phyloP scores from a whole-genome alignment of 2,888 invertebrate genomes.

The Ethmia dodecea region DNA sequence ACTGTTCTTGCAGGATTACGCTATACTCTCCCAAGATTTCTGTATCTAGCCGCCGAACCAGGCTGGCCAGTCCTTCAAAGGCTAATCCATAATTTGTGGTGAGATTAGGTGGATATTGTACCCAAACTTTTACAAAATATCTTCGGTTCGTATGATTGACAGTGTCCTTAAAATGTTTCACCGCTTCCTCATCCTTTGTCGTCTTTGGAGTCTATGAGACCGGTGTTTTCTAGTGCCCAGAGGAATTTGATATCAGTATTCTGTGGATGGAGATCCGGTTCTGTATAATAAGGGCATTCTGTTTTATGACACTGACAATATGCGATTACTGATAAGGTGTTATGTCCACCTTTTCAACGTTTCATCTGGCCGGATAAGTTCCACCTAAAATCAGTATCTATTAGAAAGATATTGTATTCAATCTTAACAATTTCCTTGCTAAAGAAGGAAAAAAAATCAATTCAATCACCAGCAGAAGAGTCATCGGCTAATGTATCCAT shows the following conservation, averaged over 20 bases:
- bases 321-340: neutral
- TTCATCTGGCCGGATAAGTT: slow-evolving; percentile 11
- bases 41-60: slow-evolving; percentile 8
- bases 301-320: neutral
- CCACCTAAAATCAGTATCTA: slow-evolving; percentile 21
- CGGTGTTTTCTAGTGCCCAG: too few relatives aligned
- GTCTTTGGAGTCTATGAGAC: too few relatives aligned
- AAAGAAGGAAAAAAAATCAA: slow-evolving; percentile 17
- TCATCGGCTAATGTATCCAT: slow-evolving; percentile 14
- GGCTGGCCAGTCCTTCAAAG: slow-evolving; percentile 11
- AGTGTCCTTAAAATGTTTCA: too few relatives aligned
- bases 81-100: slow-evolving; percentile 16
- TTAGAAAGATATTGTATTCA: slow-evolving; percentile 15
- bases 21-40: slow-evolving; percentile 7
- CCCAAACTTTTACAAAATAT: slow-evolving; percentile 18
- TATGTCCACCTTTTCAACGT: neutral
- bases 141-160: too few relatives aligned
- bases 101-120: slow-evolving; percentile 15
- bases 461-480: slow-evolving; percentile 10
- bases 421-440: slow-evolving; percentile 11
- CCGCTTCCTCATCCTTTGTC: too few relatives aligned
- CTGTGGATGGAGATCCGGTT: too few relatives aligned
- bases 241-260: too few relatives aligned
- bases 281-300: too few relatives aligned
- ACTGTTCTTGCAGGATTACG: slow-evolving; percentile 7